These are phyloP conservation scores for Lumbricus terrestris DNA, from an alignment of 2,888 invertebrate genomes.

Conservation along the genomic window DNA sequence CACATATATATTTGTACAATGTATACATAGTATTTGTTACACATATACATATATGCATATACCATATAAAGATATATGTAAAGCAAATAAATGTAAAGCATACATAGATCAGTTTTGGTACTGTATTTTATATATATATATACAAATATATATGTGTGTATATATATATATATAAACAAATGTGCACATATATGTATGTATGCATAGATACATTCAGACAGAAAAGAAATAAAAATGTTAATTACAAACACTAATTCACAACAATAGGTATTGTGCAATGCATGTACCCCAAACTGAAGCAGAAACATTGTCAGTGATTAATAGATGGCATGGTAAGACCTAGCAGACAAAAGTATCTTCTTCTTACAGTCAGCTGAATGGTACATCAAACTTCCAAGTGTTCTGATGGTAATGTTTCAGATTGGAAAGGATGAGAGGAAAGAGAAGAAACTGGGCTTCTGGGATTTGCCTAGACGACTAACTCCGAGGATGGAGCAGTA, in stretches of 20 bases:
- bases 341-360: neutral
- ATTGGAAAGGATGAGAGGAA: neutral
- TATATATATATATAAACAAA: too few relatives aligned
- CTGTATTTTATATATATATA: neutral
- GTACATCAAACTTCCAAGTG: neutral
- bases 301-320: too few relatives aligned
- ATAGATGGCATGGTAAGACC: too few relatives aligned
- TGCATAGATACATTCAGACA: neutral
- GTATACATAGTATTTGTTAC: too few relatives aligned
- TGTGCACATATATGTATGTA: too few relatives aligned
- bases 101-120: neutral
- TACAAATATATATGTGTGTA: too few relatives aligned
- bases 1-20: neutral
- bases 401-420: neutral
- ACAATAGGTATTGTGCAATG: neutral
- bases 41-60: neutral
- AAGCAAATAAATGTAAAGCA: neutral
- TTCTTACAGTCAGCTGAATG: neutral
- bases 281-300: neutral
- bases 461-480: neutral
- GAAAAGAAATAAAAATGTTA: neutral
- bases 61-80: neutral
- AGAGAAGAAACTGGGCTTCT: neutral
- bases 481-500: neutral
- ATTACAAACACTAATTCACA: constrained; percentile 3